Percentiles rank a stretch among this genome's conserved stretches.
phyloP scores from a whole-genome alignment of 2,113 vertebrate species.

The Isichthys henryi region DNA sequence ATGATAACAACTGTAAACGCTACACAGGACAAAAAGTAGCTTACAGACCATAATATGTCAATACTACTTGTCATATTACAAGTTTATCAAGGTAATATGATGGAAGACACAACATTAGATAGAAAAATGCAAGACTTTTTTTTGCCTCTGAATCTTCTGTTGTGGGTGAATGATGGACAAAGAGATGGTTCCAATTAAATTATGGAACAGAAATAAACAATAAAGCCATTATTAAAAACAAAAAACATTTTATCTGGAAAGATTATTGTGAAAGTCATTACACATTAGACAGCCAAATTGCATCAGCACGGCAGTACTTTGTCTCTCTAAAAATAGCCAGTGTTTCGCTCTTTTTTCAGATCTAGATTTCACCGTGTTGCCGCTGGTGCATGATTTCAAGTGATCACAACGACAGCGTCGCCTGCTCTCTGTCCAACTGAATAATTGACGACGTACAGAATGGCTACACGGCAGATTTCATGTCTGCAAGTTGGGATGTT shows the following conservation, averaged over 20 bases:
- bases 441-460: not conserved
- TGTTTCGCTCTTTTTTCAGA: not conserved
- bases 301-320: not conserved
- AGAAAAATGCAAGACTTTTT: not conserved
- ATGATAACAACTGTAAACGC: not conserved
- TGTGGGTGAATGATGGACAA: not conserved
- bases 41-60: not conserved
- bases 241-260: conserved; percentile 6
- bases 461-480: not conserved
- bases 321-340: conserved; percentile 10
- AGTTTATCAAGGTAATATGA: not conserved
- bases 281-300: not conserved
- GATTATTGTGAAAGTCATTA: not conserved
- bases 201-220: not conserved
- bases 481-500: not conserved
- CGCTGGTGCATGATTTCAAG: not conserved
- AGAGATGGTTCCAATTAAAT: not conserved
- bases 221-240: not conserved
- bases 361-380: not conserved
- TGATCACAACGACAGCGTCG: not conserved
- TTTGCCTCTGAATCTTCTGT: not conserved
- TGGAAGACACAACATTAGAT: not conserved
- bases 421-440: not conserved
- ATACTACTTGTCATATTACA: not conserved
- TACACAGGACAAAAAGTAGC: not conserved